A percentile compares a stretch with the other conserved stretches of the same genome.
These are phyloP conservation scores for Heterochromis multidens DNA, from an alignment of 2,113 vertebrate genomes.

Conservation along the genomic window DNA sequence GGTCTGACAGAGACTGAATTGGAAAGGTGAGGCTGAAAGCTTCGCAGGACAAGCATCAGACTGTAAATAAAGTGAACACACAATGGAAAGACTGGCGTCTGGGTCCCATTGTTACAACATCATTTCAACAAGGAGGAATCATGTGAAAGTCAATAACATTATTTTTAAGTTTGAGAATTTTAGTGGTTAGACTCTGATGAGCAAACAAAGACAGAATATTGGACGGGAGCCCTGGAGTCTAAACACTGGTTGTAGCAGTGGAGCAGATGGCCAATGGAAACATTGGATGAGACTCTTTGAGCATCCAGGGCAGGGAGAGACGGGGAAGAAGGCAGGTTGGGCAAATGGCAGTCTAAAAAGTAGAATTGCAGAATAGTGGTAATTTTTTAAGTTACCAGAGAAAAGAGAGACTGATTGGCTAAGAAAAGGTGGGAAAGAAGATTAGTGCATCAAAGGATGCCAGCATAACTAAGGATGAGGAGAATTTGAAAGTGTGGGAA, in stretches of 20 bases:
- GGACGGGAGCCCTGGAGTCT: not conserved
- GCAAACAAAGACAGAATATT: not conserved
- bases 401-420: not conserved
- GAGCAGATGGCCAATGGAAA: not conserved
- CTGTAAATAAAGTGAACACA: too few species aligned
- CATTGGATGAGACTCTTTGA: not conserved
- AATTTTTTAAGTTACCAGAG: not conserved
- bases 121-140: not conserved
- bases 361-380: too few species aligned
- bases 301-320: not conserved
- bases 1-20: too few species aligned
- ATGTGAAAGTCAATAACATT: not conserved
- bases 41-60: too few species aligned
- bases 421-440: not conserved
- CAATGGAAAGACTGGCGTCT: too few species aligned
- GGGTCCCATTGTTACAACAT: too few species aligned
- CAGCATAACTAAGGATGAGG: accelerated
- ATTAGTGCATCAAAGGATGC: not conserved
- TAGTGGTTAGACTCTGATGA: not conserved
- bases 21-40: too few species aligned
- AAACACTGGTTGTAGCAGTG: not conserved
- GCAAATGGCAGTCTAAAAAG: not conserved
- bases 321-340: not conserved
- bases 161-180: not conserved
- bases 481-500: not conserved